A percentile compares a stretch with the other conserved stretches of the same genome.
These are phyloP conservation scores for Pteropus rufus DNA, from an alignment of 2,797 vertebrate genomes.

Conservation along the genomic window DNA sequence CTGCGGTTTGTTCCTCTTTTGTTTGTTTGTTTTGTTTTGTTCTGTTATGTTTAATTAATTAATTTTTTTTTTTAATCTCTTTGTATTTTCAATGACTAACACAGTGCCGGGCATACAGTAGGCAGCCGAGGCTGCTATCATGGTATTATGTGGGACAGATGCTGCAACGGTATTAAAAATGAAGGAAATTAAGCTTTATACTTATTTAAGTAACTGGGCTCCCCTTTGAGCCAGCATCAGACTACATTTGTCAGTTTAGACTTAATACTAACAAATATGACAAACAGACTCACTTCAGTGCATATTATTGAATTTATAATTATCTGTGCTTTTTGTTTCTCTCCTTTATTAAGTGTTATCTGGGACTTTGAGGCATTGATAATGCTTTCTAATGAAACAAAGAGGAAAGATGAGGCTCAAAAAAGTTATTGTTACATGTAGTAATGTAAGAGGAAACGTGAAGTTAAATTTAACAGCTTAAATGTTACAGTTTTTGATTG, in stretches of 20 bases:
- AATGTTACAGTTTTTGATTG: neutral
- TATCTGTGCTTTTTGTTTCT: neutral
- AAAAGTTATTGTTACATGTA: neutral
- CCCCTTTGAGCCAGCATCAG: neutral
- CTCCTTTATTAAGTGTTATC: neutral
- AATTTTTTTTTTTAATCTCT: neutral
- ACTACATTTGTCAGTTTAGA: neutral
- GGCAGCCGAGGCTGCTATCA: neutral
- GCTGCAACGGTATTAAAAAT: neutral
- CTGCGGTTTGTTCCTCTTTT: neutral
- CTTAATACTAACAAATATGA: neutral
- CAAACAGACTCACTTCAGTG: neutral
- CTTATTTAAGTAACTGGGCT: neutral
- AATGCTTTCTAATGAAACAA: neutral
- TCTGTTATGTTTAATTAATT: neutral
- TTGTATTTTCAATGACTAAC: neutral
- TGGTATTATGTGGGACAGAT: neutral
- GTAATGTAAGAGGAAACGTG: neutral
- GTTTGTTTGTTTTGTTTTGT: no score
- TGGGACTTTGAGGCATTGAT: neutral
- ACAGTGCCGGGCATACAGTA: neutral
- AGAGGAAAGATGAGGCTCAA: neutral
- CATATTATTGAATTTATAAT: neutral
- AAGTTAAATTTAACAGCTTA: neutral
- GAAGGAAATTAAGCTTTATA: neutral